Base-by-base conservation (phyloP, 2,113 vertebrate genomes). In the Anarhynchus alexandrinus region DNA sequence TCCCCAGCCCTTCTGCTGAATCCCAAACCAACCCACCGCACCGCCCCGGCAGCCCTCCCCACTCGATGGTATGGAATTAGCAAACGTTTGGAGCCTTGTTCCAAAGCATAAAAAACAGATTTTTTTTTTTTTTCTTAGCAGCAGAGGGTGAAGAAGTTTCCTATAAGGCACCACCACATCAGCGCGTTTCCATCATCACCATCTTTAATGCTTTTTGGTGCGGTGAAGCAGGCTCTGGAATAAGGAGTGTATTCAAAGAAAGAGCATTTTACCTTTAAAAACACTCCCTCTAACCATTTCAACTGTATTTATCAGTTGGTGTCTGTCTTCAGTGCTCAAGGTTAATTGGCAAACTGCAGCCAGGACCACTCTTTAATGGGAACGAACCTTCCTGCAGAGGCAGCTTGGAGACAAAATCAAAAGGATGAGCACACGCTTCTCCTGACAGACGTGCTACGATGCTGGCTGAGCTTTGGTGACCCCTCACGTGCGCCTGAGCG, bases 91-190 rank as follows among this genome's bases (percentile, higher is more conserved):
- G 52, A 20, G 4, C 0, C 6, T 59, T 43, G 4, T 36, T 55
- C 15, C 11, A 8, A 54, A 73, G 58, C 1, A 9, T 0, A 40
- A 47, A 23, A 69, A 23, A 1, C 1, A 2, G 25, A 21, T 66
- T 64, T 57, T 23, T 5, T 40, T 42, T 15, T 42, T 47, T 49
- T 71, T 40, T 5, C 11, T 27, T n/a, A 14, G 29, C 18, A 11
- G 67, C n/a, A 70, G 64, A 40, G 13, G 10, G 15, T 6, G n/a
- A 67, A 57, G 73, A 84, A 43, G 6, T 49, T 76, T 42, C 9
- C 21, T n/a, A 3, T 6, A 47, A 52, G 21, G 11, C 14, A 6
- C 0, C 0, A 23, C 30, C 23, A 15, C 20, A 8, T 34, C n/a
- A 11, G 12, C 0, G 1, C 6, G 21, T 55, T 49, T 47, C 2